phyloP scores from a whole-genome alignment of 1,140 invertebrate genomes.

The Sarcophaga bullata region DNA sequence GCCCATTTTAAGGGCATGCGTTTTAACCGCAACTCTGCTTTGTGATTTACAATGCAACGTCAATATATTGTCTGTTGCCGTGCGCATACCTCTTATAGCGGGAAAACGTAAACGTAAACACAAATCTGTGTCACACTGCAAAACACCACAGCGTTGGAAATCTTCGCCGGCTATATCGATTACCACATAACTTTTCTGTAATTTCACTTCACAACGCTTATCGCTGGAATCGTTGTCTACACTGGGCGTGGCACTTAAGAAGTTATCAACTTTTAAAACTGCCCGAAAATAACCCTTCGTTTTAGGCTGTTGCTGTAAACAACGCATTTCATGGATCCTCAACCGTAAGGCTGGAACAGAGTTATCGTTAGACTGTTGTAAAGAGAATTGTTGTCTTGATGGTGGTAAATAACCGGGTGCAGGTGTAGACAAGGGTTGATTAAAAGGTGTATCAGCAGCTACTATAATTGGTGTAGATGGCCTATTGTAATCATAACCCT shows the following conservation, averaged over 20 bases:
- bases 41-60: slow-evolving; percentile 73
- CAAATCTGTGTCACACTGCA: slow-evolving; percentile 63
- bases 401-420: slow-evolving; percentile 55
- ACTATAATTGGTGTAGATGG: slow-evolving; percentile 42
- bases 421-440: slow-evolving; percentile 49
- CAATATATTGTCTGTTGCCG: slow-evolving; percentile 72
- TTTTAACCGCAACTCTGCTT: slow-evolving; percentile 70
- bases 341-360: slow-evolving; percentile 47
- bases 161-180: slow-evolving; percentile 55
- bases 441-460: slow-evolving; percentile 44
- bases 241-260: slow-evolving; percentile 53
- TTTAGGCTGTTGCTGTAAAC: slow-evolving; percentile 47
- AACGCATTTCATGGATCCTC: slow-evolving; percentile 61
- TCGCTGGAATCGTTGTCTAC: slow-evolving; percentile 53
- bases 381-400: background rate
- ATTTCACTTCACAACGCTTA: slow-evolving; percentile 55
- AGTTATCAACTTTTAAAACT: slow-evolving; percentile 58
- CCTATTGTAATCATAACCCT: slow-evolving; percentile 56
- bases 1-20: slow-evolving; percentile 67
- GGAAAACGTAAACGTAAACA: slow-evolving; percentile 74
- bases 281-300: slow-evolving; percentile 55
- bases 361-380: background rate
- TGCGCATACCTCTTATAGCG: slow-evolving; percentile 69
- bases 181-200: slow-evolving; percentile 52
- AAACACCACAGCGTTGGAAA: slow-evolving; percentile 65